A percentile compares a stretch with the other conserved stretches of the same genome.
Conservation (phyloP, 1,140 invertebrate species). For the Drosophila ogumai region DNA sequence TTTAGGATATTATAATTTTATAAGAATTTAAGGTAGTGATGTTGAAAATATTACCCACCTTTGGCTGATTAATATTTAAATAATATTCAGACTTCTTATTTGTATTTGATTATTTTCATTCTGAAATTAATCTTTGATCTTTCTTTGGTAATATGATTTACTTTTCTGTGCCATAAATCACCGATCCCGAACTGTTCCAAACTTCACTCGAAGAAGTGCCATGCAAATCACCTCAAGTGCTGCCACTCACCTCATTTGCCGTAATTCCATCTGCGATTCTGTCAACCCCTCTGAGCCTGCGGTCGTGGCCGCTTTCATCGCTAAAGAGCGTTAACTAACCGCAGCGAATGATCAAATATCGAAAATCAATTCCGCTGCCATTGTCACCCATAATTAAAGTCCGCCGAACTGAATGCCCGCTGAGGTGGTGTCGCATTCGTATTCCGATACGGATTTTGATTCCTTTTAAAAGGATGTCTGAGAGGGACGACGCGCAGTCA, state of each 20-base stretch:
- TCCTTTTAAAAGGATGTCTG: slow-evolving; percentile 55
- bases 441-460: slow-evolving; percentile 14
- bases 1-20: rapidly evolving
- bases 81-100: not conserved
- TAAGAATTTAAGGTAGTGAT: no score
- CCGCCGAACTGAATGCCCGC: slow-evolving; percentile 63
- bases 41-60: not conserved
- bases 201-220: not conserved
- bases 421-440: slow-evolving; percentile 73
- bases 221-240: slow-evolving; percentile 65
- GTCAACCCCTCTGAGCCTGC: slow-evolving; percentile 48
- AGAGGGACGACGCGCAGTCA: slow-evolving; percentile 27
- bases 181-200: not conserved
- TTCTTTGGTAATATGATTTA: not conserved
- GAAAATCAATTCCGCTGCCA: slow-evolving; percentile 80
- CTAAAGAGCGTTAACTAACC: slow-evolving; percentile 82
- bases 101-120: not conserved
- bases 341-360: slow-evolving; percentile 83
- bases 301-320: slow-evolving; percentile 43
- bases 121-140: slow-evolving; percentile 1
- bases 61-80: not conserved
- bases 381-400: slow-evolving; percentile 81
- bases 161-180: slow-evolving; percentile 1
- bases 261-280: slow-evolving; percentile 67
- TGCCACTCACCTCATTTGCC: slow-evolving; percentile 36